These are phyloP conservation scores for Ectemnius lituratus DNA, from an alignment of 2,888 invertebrate genomes.

Conservation along the genomic window DNA sequence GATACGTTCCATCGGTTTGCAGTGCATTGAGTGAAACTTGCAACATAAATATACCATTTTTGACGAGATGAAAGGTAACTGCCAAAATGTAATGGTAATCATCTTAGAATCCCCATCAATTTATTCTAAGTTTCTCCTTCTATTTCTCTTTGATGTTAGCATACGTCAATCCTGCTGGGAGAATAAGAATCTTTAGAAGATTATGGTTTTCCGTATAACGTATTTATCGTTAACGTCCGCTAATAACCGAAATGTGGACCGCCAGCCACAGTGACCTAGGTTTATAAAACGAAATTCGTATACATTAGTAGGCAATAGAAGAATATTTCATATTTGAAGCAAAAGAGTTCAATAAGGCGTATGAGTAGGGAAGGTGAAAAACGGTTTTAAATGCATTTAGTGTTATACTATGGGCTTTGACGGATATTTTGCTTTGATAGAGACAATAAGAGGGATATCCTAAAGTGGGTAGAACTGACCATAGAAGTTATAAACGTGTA, in stretches of 20 bases:
- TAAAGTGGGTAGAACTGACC: constrained; percentile 12
- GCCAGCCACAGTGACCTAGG: constrained; percentile 74
- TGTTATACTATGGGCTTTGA: constrained; percentile 49
- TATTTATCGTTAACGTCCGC: constrained; percentile 45
- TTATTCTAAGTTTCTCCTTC: constrained; percentile 21
- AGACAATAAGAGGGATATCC: constrained; percentile 28
- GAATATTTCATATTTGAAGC: constrained; percentile 59
- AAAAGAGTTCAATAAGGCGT: constrained; percentile 45
- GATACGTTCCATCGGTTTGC: constrained; percentile 7
- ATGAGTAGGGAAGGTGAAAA: constrained; percentile 44
- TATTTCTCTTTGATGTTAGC: constrained; percentile 38
- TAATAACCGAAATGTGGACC: constrained; percentile 47
- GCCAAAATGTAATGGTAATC: constrained; percentile 44
- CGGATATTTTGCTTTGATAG: constrained; percentile 42
- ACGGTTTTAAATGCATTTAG: constrained; percentile 55
- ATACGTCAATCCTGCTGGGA: constrained; percentile 23
- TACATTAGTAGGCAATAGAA: constrained; percentile 65
- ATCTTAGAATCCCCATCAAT: constrained; percentile 47
- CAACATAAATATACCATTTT: constrained; percentile 17
- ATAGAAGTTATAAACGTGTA: not conserved
- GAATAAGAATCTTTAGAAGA: constrained; percentile 12
- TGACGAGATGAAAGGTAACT: constrained; percentile 38
- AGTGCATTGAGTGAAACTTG: constrained; percentile 27
- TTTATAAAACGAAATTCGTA: constrained; percentile 69
- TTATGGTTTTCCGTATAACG: constrained; percentile 27